These are phyloP conservation scores for Salminus brasiliensis DNA, from an alignment of 2,113 vertebrate genomes.

Conservation along the genomic window DNA sequence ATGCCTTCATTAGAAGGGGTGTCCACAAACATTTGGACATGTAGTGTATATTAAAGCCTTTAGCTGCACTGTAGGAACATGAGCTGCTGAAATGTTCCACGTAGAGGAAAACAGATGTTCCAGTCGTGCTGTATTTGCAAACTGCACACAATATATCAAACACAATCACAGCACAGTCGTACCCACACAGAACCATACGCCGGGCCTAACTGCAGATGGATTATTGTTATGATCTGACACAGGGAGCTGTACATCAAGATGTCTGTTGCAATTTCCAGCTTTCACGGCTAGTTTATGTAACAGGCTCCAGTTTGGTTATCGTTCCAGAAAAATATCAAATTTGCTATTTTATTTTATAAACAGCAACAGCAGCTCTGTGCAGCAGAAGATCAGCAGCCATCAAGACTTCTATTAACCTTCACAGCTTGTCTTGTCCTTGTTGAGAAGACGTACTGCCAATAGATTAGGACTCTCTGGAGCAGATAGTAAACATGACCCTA, in stretches of 20 bases:
- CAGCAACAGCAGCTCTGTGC: too few relatives aligned
- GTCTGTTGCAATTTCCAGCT: neutral
- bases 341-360: too few relatives aligned
- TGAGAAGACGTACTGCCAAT: too few relatives aligned
- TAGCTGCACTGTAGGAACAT: neutral
- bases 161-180: neutral
- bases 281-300: neutral
- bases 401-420: too few relatives aligned
- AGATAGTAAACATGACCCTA: too few relatives aligned
- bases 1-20: too few relatives aligned
- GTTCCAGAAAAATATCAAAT: too few relatives aligned
- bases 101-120: neutral
- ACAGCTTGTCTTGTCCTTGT: too few relatives aligned
- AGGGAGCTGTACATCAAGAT: neutral
- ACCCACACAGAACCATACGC: neutral
- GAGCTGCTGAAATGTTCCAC: neutral
- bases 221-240: neutral
- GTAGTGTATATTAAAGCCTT: too few relatives aligned
- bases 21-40: too few relatives aligned
- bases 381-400: too few relatives aligned
- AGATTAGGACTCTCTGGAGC: too few relatives aligned
- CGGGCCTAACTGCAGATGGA: neutral
- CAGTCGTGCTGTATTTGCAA: neutral
- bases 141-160: neutral
- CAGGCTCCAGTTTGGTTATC: neutral